Conservation (phyloP, 2,888 invertebrate species). For the Hypomecis punctinalis region DNA sequence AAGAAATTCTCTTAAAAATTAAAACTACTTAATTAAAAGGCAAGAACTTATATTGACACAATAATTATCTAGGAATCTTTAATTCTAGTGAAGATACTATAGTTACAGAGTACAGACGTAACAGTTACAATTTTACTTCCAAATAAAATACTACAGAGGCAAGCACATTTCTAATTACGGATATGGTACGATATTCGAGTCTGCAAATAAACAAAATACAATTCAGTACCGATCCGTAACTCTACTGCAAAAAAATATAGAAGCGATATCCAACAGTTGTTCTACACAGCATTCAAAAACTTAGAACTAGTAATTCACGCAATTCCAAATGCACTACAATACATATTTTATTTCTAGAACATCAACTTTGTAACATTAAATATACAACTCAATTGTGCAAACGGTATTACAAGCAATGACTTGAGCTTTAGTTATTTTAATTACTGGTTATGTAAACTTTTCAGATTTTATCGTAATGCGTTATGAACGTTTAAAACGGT, state of each 20-base stretch:
- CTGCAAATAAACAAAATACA: not conserved
- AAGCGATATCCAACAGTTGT: not conserved
- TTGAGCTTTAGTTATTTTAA: not conserved
- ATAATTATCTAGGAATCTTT: not conserved
- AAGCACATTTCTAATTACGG: constrained; percentile 18
- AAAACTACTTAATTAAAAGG: constrained; percentile 16
- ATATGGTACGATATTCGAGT: constrained; percentile 39
- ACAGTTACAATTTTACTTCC: constrained; percentile 29
- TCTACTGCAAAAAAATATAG: not conserved
- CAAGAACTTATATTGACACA: constrained; percentile 9
- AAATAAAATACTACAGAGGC: constrained; percentile 18
- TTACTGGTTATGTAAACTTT: no score
- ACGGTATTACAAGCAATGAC: constrained; percentile 6
- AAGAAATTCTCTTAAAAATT: constrained; percentile 2
- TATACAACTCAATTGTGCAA: constrained; percentile 45
- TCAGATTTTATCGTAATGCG: no score
- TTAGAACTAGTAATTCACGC: constrained; percentile 38
- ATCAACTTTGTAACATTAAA: constrained; percentile 48
- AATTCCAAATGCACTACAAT: constrained; percentile 50
- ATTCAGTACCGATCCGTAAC: no score
- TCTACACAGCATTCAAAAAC: no score
- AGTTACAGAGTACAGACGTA: constrained; percentile 13
- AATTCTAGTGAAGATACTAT: not conserved
- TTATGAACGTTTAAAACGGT: no score
- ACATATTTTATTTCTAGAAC: constrained; percentile 35